Evolutionary conservation across 2,113 vertebrate species (phyloP).

Genomic region (Orthochromis indermauri): DNA sequence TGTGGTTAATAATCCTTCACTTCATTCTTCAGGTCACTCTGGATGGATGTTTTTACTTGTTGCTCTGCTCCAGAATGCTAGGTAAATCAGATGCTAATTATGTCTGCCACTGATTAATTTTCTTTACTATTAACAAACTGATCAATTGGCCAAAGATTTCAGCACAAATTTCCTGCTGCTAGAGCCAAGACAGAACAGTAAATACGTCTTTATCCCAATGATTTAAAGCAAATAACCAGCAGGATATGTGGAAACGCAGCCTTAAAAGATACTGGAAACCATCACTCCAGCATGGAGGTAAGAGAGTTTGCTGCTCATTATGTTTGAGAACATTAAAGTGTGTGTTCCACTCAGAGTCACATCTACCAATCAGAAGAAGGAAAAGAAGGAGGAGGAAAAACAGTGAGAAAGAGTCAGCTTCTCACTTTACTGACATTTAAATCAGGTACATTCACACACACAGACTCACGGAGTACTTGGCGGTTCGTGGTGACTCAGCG

Average conservation of each 20-base stretch:
- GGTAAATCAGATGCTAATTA: neutral
- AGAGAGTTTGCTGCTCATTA: neutral
- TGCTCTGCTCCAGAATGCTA: neutral
- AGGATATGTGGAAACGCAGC: neutral
- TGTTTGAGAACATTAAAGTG: neutral
- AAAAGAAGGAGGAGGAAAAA: neutral
- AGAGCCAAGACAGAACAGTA: neutral
- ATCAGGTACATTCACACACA: conserved; percentile 56
- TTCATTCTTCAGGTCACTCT: neutral
- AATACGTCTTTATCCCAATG: neutral
- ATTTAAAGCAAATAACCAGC: neutral
- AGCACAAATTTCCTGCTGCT: neutral
- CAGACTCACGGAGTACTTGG: conserved; percentile 28
- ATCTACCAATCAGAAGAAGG: conserved; percentile 11
- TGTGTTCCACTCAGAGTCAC: neutral
- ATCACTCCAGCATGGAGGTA: neutral
- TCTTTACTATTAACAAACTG: neutral
- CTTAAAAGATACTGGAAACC: neutral
- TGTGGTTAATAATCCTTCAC: neutral
- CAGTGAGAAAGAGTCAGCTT: conserved; percentile 38
- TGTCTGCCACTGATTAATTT: neutral
- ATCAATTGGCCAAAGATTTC: neutral
- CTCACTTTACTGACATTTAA: conserved; percentile 66
- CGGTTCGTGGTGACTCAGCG: conserved; percentile 53
- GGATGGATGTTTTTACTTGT: neutral